These are phyloP conservation scores for Cheiracanthium punctorium DNA, from an alignment of 2,888 invertebrate genomes.

Conservation along the genomic window DNA sequence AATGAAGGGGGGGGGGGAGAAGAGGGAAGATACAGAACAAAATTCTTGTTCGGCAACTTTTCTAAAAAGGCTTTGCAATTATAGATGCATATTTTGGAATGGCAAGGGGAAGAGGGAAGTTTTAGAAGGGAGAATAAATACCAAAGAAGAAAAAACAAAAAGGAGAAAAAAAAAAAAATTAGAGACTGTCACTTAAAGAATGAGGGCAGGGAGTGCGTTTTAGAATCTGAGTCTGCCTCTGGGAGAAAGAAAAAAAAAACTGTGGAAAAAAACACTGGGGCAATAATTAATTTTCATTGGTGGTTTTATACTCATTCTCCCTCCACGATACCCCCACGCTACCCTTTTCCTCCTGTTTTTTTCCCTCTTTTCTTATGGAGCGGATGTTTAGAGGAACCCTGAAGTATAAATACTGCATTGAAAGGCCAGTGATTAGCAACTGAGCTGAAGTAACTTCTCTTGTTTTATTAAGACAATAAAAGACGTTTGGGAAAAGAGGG, in stretches of 20 bases:
- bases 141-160: background rate
- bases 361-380: background rate
- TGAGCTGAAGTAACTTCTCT: conserved; percentile 30
- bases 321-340: too few species aligned
- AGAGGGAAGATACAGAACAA: conserved; percentile 11
- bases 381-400: conserved; percentile 38
- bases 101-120: background rate
- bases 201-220: background rate
- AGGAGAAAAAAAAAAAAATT: background rate
- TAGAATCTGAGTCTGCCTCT: background rate
- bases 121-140: background rate
- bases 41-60: conserved; percentile 18
- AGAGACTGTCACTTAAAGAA: conserved; percentile 1
- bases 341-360: background rate
- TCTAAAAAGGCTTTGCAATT: conserved; percentile 44
- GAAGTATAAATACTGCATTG: conserved; percentile 57
- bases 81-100: conserved; percentile 67
- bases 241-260: background rate
- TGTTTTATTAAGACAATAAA: conserved; percentile 50
- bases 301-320: too few species aligned
- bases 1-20: background rate
- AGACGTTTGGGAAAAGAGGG: background rate
- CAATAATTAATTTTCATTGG: conserved; percentile 69
- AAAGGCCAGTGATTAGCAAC: conserved; percentile 59
- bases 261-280: conserved; percentile 27